Conservation (phyloP, 2,797 vertebrate genomes). For the Pangasius macronema region DNA sequence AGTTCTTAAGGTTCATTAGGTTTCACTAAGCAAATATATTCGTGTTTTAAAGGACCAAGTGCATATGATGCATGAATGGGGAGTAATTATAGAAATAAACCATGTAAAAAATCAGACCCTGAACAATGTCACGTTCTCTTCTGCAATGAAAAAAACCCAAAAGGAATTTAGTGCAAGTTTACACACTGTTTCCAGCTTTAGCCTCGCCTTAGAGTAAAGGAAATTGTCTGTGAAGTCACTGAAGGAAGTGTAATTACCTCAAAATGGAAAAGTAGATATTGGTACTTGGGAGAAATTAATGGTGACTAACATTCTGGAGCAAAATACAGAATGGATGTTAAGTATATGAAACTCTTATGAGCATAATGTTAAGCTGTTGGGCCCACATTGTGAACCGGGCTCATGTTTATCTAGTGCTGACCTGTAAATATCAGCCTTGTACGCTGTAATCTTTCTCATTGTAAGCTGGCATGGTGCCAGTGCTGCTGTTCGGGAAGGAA, state of each 20-base stretch:
- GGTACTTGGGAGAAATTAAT: not conserved
- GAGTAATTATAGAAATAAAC: slow-evolving; percentile 18
- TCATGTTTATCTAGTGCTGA: not conserved
- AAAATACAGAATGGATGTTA: not conserved
- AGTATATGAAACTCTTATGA: not conserved
- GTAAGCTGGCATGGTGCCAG: not conserved
- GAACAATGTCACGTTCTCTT: not conserved
- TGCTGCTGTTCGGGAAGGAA: not conserved
- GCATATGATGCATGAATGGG: not conserved
- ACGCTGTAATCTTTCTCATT: not conserved
- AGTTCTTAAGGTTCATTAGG: not conserved
- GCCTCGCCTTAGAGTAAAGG: not conserved
- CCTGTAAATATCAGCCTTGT: not conserved
- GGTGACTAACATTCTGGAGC: not conserved
- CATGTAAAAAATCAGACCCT: not conserved
- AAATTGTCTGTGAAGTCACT: not conserved
- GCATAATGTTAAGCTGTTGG: not conserved
- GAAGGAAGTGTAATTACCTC: not conserved
- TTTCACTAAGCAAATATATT: slow-evolving; percentile 13
- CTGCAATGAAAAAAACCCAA: not conserved
- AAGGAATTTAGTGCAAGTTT: not conserved
- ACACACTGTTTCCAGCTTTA: not conserved
- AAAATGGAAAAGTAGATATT: not conserved
- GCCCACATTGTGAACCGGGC: not conserved
- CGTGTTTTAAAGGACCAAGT: not conserved